Evolutionary conservation across 2,888 invertebrate genomes (phyloP).

Genomic region (Gisinianus flammeolus): DNA sequence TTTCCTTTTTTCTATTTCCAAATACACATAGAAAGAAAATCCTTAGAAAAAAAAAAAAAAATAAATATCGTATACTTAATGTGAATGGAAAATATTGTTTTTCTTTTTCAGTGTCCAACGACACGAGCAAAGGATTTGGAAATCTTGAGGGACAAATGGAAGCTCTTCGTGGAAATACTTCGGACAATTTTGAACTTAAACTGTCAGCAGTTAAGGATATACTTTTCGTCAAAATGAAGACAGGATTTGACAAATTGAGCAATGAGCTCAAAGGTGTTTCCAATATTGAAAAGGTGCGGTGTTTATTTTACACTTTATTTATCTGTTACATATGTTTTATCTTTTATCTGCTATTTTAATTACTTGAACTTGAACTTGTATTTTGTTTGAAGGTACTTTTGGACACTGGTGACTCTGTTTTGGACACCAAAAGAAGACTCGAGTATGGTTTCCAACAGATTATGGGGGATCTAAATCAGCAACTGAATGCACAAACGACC

Average conservation of each 20-base stretch:
- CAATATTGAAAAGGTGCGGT: slow-evolving; percentile 78
- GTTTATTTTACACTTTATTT: not conserved
- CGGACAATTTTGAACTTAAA: slow-evolving; percentile 62
- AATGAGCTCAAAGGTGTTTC: slow-evolving; percentile 65
- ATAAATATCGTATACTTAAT: not conserved
- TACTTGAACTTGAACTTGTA: not conserved
- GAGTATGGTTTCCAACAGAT: slow-evolving; percentile 86
- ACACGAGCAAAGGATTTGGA: slow-evolving; percentile 43
- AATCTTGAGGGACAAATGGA: slow-evolving; percentile 42
- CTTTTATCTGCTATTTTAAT: not conserved
- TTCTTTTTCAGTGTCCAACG: slow-evolving; percentile 5
- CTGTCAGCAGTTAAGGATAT: slow-evolving; percentile 61
- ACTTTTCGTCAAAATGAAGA: slow-evolving; percentile 51
- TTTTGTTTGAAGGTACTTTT: slow-evolving; percentile 60
- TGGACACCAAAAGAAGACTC: slow-evolving; percentile 81
- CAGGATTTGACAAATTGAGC: slow-evolving; percentile 54
- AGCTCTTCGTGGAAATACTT: slow-evolving; percentile 29
- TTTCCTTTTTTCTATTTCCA: too few relatives aligned
- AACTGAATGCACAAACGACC: slow-evolving; percentile 71
- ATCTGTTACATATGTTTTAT: not conserved
- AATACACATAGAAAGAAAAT: too few relatives aligned
- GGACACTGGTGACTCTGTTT: slow-evolving; percentile 81
- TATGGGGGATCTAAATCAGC: slow-evolving; percentile 74
- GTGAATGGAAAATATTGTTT: too few relatives aligned
- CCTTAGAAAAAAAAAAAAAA: too few relatives aligned